Percentiles rank a stretch among this genome's conserved stretches.
Evolutionary conservation across 2,113 vertebrate genomes (phyloP).

Genomic region (Brachirus orientalis): DNA sequence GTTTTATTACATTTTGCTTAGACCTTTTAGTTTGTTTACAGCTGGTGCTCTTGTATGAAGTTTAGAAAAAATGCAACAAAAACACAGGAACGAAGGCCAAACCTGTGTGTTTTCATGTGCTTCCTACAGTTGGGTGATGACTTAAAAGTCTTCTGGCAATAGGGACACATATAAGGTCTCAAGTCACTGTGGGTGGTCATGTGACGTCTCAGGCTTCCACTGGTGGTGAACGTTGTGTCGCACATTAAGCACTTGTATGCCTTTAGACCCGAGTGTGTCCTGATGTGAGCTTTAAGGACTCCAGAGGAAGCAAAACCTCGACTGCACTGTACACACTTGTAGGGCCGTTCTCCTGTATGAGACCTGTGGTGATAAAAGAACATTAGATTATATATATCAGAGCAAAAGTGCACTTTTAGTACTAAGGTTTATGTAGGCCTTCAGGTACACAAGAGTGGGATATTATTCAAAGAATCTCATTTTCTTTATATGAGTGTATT

Average conservation of each 20-base stretch:
- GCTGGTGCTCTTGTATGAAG: too few species aligned
- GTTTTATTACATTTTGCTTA: too few species aligned
- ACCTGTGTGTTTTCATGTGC: conserved; percentile 99
- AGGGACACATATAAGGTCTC: conserved; percentile 98
- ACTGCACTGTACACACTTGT: conserved; percentile 96
- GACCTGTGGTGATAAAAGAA: conserved; percentile 80
- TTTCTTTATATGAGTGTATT: not conserved
- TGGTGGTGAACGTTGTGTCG: conserved; percentile 96
- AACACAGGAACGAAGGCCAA: not conserved
- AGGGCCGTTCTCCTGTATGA: conserved; percentile 96
- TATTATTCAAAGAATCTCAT: not conserved
- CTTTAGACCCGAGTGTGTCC: conserved; percentile 95
- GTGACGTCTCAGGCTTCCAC: conserved; percentile 93
- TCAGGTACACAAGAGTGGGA: not conserved
- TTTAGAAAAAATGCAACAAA: not conserved
- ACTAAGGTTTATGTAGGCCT: not conserved
- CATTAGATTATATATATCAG: not conserved
- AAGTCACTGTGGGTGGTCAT: conserved; percentile 98
- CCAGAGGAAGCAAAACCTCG: conserved; percentile 97
- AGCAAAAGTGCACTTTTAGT: not conserved
- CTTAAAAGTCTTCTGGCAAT: conserved; percentile 99
- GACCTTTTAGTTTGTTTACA: too few species aligned
- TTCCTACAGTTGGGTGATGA: conserved; percentile 98
- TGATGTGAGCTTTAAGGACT: conserved; percentile 95
- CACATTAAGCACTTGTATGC: conserved; percentile 95